Conservation (phyloP, 2,888 invertebrate species). For the Diadromus collaris region DNA sequence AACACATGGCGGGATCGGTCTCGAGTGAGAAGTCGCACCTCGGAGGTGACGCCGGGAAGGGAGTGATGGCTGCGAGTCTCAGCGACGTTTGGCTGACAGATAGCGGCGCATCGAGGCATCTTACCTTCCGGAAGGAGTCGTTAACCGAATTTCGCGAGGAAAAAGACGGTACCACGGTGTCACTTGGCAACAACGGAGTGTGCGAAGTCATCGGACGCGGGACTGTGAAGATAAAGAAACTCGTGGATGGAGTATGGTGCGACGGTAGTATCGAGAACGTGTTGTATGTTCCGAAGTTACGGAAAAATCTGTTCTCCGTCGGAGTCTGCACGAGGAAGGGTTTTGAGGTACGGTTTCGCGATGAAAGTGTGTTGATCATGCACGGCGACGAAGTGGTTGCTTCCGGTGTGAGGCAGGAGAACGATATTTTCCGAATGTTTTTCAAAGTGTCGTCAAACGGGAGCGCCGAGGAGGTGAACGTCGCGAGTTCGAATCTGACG, state of each 20-base stretch:
- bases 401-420: background rate
- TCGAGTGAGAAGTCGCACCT: background rate
- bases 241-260: constrained; percentile 43
- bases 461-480: constrained; percentile 1
- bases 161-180: constrained; percentile 25
- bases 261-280: constrained; percentile 58
- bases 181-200: constrained; percentile 46
- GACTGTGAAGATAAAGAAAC: constrained; percentile 25
- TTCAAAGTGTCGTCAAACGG: constrained; percentile 13
- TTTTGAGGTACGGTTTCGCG: background rate
- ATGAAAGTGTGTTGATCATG: too few species aligned
- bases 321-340: constrained; percentile 44
- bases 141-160: constrained; percentile 30
- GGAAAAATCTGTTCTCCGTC: constrained; percentile 63
- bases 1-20: background rate
- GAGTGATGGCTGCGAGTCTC: constrained; percentile 20
- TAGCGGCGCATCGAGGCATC: constrained; percentile 61
- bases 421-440: constrained; percentile 38
- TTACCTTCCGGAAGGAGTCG: constrained; percentile 58
- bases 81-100: constrained; percentile 58
- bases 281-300: constrained; percentile 59
- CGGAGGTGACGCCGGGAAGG: constrained; percentile 57
- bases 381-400: background rate
- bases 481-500: background rate
- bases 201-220: constrained; percentile 48